Evolutionary conservation across 2,797 vertebrate genomes (phyloP).

Genomic region (Betta splendens): DNA sequence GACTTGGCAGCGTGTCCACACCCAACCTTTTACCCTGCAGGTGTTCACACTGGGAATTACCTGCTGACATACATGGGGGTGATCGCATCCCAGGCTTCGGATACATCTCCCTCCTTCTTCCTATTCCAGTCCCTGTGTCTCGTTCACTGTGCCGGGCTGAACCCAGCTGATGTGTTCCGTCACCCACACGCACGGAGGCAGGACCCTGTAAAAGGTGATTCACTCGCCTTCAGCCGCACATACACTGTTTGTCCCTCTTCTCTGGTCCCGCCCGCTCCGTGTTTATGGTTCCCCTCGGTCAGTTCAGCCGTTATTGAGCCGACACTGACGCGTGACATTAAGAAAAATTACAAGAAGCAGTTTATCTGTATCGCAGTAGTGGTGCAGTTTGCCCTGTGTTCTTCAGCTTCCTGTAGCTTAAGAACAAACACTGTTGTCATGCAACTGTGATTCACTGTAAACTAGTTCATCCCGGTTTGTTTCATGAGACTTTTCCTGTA

Average conservation of each 20-base stretch:
- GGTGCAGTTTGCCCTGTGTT: constrained; percentile 18
- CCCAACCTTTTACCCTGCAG: constrained; percentile 44
- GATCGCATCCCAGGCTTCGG: constrained; percentile 42
- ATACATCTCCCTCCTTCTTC: constrained; percentile 47
- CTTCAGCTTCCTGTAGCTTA: not conserved
- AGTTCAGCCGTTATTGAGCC: constrained; percentile 46
- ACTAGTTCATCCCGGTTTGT: constrained; percentile 39
- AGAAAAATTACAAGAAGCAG: constrained; percentile 17
- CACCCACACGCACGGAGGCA: constrained; percentile 60
- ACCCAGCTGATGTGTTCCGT: constrained; percentile 68
- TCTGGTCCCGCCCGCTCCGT: constrained; percentile 34
- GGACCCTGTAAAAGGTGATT: constrained; percentile 65
- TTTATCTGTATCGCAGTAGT: constrained; percentile 18
- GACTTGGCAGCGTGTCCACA: constrained; percentile 18
- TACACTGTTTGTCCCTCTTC: constrained; percentile 50
- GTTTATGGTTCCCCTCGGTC: constrained; percentile 48
- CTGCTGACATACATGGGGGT: constrained; percentile 38
- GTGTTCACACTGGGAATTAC: constrained; percentile 49
- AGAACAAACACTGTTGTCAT: constrained; percentile 40
- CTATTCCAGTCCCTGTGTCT: constrained; percentile 25
- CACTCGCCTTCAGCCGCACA: constrained; percentile 58
- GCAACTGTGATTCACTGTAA: constrained; percentile 46
- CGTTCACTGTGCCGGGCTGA: constrained; percentile 49
- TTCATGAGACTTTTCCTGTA: constrained; percentile 44
- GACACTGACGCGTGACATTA: constrained; percentile 25